Conservation (phyloP, 2,888 invertebrate species). For the Orchesella flavescens region DNA sequence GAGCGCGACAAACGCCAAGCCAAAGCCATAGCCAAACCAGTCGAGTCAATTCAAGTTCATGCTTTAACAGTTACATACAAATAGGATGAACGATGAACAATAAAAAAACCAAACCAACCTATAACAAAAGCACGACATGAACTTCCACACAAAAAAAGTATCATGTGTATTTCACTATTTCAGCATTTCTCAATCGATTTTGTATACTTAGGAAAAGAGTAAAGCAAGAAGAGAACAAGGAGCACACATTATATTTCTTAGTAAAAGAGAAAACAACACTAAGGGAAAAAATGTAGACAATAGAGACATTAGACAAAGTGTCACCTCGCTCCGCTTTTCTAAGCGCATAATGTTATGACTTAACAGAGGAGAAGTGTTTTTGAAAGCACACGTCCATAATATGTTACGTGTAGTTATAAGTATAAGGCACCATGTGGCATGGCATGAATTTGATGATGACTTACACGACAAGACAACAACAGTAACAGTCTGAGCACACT, state of each 20-base stretch:
- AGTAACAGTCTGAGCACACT: not conserved
- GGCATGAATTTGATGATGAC: no score
- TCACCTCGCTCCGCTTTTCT: conserved; percentile 28
- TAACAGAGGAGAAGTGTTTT: conserved; percentile 7
- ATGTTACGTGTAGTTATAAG: no score
- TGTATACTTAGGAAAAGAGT: not conserved
- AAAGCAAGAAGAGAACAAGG: no score
- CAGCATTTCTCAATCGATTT: no score
- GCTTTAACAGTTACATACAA: not conserved
- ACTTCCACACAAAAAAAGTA: no score
- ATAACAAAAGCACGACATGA: no score
- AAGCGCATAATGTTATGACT: conserved; percentile 22
- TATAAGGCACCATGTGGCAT: no score
- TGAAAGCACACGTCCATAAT: not conserved
- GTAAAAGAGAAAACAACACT: not conserved
- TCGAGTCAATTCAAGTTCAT: not conserved
- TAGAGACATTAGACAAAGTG: conserved; percentile 34
- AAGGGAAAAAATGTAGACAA: not conserved
- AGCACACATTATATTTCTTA: not conserved
- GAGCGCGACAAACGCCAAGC: not conserved
- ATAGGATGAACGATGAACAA: not conserved
- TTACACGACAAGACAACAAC: no score
- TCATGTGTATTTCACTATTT: no score
- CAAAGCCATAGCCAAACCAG: no score
- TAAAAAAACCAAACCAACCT: no score